phyloP scores from a whole-genome alignment of 1,140 invertebrate species.

The Drosophila burlai region DNA sequence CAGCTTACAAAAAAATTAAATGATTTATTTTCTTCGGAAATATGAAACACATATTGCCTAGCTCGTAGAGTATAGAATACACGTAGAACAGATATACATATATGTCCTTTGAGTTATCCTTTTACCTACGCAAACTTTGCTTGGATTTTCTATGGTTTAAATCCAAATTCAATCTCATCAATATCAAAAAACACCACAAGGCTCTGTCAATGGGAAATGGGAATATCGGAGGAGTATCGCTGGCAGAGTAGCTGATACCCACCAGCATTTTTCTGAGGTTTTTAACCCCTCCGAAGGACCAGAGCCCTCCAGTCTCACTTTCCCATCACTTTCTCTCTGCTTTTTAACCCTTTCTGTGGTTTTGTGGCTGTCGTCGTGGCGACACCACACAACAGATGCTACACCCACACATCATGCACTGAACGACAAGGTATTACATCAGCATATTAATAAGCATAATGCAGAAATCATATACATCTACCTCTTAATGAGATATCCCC shows the following conservation, averaged over 20 bases:
- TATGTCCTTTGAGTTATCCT: too few species aligned
- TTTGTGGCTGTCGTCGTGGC: background rate
- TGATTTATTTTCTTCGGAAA: too few species aligned
- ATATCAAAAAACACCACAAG: background rate
- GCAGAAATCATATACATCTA: slow-evolving; percentile 55
- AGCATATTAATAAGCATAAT: slow-evolving; percentile 58
- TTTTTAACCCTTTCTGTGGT: too few species aligned
- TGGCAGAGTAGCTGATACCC: background rate
- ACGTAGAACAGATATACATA: too few species aligned
- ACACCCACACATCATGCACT: background rate
- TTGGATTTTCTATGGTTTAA: background rate
- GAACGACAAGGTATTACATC: slow-evolving; percentile 33
- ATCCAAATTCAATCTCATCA: background rate
- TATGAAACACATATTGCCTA: too few species aligned
- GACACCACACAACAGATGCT: slow-evolving; percentile 14
- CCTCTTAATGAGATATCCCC: slow-evolving; percentile 2
- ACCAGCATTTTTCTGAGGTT: too few species aligned
- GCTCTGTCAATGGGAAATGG: background rate
- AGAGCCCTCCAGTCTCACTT: too few species aligned
- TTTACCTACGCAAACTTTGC: background rate
- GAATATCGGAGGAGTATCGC: slow-evolving; percentile 5
- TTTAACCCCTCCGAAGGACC: too few species aligned
- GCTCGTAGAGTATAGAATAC: too few species aligned
- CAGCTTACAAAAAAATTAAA: too few species aligned
- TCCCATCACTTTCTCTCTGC: background rate